A percentile compares a stretch with the other conserved stretches of the same genome.
These are phyloP conservation scores for Plebejus melissa DNA, from an alignment of 2,888 invertebrate genomes.

Conservation along the genomic window DNA sequence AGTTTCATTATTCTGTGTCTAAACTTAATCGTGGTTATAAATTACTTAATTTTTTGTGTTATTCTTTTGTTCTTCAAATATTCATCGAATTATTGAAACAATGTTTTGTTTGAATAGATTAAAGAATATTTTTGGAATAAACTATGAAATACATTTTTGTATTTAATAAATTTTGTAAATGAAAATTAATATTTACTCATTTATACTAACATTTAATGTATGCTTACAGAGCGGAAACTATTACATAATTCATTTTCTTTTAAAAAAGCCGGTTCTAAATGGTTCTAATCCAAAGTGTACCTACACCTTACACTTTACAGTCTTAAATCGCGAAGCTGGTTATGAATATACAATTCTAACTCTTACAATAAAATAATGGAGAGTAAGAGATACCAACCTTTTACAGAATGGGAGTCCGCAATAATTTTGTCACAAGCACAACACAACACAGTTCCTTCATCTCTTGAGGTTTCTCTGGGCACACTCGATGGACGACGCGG, in stretches of 20 bases:
- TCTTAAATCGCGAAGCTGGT: neutral
- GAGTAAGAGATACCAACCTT: conserved; percentile 52
- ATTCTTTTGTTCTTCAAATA: too few species aligned
- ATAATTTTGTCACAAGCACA: conserved; percentile 54
- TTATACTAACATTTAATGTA: neutral
- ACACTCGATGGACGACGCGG: conserved; percentile 49
- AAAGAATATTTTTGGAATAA: too few species aligned
- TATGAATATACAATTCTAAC: neutral
- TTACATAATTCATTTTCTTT: neutral
- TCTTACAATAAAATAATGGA: neutral
- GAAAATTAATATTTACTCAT: neutral
- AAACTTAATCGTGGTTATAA: neutral
- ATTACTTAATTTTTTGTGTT: neutral
- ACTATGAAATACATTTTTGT: too few species aligned
- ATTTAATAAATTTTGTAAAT: too few species aligned
- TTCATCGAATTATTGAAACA: too few species aligned
- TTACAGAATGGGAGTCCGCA: conserved; percentile 45
- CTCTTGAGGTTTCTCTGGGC: conserved; percentile 55
- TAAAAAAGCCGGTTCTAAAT: neutral
- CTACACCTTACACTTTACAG: neutral
- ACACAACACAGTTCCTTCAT: conserved; percentile 52
- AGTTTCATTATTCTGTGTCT: neutral
- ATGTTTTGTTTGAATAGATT: too few species aligned
- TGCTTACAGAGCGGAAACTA: neutral
- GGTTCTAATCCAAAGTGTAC: neutral